Evolutionary conservation across 2,888 invertebrate genomes (phyloP), one percentile per base, ranked within the genome.

Genomic region (Tiliacea aurago): DNA sequence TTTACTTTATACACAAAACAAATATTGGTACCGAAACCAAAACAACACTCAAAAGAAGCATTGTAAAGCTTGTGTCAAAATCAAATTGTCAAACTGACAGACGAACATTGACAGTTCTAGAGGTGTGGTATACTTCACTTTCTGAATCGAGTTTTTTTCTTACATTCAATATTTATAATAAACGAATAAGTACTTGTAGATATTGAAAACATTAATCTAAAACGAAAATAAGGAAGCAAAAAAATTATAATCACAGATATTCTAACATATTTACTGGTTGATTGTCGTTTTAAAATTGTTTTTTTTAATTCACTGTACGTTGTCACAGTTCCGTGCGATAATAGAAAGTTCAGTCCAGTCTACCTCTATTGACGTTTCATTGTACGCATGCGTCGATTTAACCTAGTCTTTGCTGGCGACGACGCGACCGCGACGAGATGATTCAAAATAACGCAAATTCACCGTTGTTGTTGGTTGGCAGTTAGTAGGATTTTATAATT

Each of bases 331-430:
- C 18, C 58, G 41, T 47, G n/a, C n/a, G 18, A 55, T 59, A 45
- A 15, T 13, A 43, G 9, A 43, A 51, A 69, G 45, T 59, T 59
- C 59, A 15, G 28, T 28, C 28, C 28, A 28, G 68, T 56, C 56
- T 58, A 65, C 67, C 74, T 66, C 74, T 87, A 88, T 81, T 74
- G 84, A 86, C 76, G 75, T 81, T 73, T 67, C 18, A 62, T 82
- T 84, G 28, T 51, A 83, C 88, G 85, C 89, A 90, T 87, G 87
- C 90, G 87, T 62, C 74, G 28, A 62, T 47, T 45, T 23, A 53
- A 41, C 43, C 2, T 28, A 75, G 43, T 51, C n/a, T 64, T 37
- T 15, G 51, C 15, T 33, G 13, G 20, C 2, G 13, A 28, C 1
- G 11, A 13, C 20, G 23, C 41, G 4, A 15, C 7, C 20, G 23